Conservation (phyloP, 92 coral and sea anemone genomes). For the Parazoanthus atlanticus region DNA sequence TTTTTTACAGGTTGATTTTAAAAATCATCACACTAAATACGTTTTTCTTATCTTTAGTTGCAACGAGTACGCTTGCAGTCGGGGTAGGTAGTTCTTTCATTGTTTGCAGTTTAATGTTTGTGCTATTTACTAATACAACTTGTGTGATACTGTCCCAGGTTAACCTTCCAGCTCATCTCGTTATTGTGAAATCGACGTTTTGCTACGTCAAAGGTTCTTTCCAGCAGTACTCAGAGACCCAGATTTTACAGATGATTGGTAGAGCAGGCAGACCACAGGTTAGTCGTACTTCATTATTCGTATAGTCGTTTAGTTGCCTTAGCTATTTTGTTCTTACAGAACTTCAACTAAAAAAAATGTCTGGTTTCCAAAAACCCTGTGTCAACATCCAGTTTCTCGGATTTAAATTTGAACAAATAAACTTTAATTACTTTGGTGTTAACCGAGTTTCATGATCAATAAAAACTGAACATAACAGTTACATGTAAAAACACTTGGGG, state of each 20-base stretch:
- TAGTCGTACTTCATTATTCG: background rate
- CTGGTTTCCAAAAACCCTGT: background rate
- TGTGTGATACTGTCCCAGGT: conserved; percentile 60
- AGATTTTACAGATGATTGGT: conserved; percentile 97
- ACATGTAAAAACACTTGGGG: too few relatives aligned
- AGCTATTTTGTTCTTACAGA: background rate
- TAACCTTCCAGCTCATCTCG: conserved; percentile 97
- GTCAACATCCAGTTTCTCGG: background rate
- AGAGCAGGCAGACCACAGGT: conserved; percentile 99
- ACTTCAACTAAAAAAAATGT: too few relatives aligned
- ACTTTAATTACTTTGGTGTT: too few relatives aligned
- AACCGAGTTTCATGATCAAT: too few relatives aligned
- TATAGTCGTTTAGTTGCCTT: background rate
- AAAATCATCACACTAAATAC: background rate
- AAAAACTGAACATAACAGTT: too few relatives aligned
- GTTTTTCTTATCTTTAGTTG: conserved; percentile 67
- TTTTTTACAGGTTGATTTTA: background rate
- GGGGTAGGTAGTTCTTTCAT: conserved; percentile 75
- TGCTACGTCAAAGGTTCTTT: conserved; percentile 90
- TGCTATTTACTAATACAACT: background rate
- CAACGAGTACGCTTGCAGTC: conserved; percentile 97
- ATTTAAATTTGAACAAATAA: too few relatives aligned
- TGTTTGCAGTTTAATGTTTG: too few relatives aligned
- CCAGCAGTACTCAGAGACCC: conserved; percentile 94
- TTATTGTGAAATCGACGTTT: conserved; percentile 93